These are phyloP conservation scores for Oenanthe melanoleuca DNA, from an alignment of 2,113 vertebrate genomes.

Conservation along the genomic window DNA sequence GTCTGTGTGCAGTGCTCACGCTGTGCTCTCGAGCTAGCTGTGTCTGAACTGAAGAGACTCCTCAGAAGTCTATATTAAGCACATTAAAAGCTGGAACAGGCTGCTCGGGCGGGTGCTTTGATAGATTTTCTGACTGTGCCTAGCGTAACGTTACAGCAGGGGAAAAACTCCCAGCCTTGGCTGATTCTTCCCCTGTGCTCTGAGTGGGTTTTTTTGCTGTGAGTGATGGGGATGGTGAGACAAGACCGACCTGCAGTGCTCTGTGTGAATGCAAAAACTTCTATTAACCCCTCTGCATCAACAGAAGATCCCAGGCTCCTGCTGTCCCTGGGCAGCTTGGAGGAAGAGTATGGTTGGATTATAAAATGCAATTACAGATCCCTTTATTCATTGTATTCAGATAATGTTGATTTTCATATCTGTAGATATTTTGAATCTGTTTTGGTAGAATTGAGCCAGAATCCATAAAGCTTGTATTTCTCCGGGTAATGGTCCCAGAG, in stretches of 20 bases:
- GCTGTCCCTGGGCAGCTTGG: neutral
- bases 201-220: fast-evolving
- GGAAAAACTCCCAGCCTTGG: neutral
- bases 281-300: neutral
- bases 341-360: neutral
- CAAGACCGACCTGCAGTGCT: fast-evolving
- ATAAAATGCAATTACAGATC: neutral
- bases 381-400: neutral
- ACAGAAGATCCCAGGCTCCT: fast-evolving
- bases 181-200: neutral
- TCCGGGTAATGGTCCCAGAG: neutral
- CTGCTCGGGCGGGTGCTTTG: neutral
- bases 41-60: neutral
- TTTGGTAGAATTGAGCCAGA: neutral
- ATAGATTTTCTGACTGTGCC: neutral
- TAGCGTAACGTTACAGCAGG: neutral
- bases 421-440: neutral
- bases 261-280: neutral
- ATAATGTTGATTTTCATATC: neutral
- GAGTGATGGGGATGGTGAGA: neutral
- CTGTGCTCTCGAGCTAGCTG: neutral
- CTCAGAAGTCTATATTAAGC: conserved; percentile 30
- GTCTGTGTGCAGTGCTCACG: neutral
- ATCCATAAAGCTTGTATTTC: neutral
- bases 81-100: neutral